Base-by-base conservation (phyloP, 2,113 vertebrate species). In the Podilymbus podiceps region DNA sequence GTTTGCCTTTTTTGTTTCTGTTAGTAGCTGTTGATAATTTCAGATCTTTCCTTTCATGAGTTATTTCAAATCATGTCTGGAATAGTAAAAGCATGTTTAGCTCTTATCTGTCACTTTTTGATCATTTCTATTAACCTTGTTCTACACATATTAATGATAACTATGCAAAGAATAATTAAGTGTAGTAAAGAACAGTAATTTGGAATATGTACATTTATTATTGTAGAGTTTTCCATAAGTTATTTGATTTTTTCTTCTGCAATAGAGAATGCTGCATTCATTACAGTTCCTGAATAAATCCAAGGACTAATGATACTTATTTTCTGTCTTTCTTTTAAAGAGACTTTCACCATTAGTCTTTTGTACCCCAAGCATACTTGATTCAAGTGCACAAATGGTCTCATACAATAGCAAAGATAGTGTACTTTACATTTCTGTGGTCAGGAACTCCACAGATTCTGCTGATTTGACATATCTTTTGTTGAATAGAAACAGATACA, bases 11-110 rank as follows among this genome's bases (percentile, higher is more conserved):
- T 91, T 93, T 91, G 64, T 95, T 96, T 95, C 97, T 84, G 27
- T 92, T 95, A 93, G 77, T 88, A 95, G 81, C 71, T 84, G 83
- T 79, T 95, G 88, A 73, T 90, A 95, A 97, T 95, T 96, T 96
- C 89, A 91, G 40, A 87, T 82, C 56, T 89, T 91, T 90, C 76
- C 30, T 90, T 95, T 96, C 86, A 90, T 96, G 95, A 85, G 40
- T 60, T 56, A n/a, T 92, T 95, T 82, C 15, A 47, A 92, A 59
- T 84, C 75, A 92, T 50, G 76, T 82, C 27, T 73, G 33, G 53
- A 96, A 91, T 12, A 72, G 49, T 52, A 73, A 96, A 96, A 90
- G 55, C 52, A 46, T 59, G 40, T 92, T 95, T 90, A 88, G 81
- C 24, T 82, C 53, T 95, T 91, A 93, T 77, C 87, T 92, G 67